Base-by-base conservation (phyloP, 2,888 invertebrate species). In the Yponomeuta sedellus region DNA sequence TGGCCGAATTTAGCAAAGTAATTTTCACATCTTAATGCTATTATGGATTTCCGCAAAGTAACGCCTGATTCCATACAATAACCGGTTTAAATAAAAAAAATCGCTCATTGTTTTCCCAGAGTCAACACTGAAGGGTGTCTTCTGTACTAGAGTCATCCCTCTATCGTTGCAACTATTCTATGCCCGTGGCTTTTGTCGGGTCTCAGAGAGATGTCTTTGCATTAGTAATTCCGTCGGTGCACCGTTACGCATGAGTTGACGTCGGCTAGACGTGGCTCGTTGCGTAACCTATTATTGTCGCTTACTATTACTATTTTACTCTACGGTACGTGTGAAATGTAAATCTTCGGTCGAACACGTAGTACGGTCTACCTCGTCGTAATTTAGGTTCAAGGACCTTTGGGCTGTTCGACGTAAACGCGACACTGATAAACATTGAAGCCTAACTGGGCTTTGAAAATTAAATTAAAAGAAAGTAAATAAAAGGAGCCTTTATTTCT, bases 181-280 rank as follows among this genome's bases (percentile, higher is more conserved):
- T 16, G 44, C 5, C 16, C 12, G 16, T 52, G 44, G 68, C 86
- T 85, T 83, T 89, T 91, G 90, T 90, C 81, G 81, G 81, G 68
- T 52, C 70, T 71, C 73, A 78, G 85, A 88, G 85, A 85, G 86
- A 83, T 79, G 78, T 82, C 67, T n/a, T n/a, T 65, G 66, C 80
- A 80, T 84, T 86, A 85, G 80, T 83, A 85, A 88, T 88, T 88
- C 88, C 84, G 82, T 82, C 78, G 80, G 81, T 81, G 79, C 79
- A 81, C 81, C 85, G 90, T 90, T 89, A 89, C 90, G 90, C 89
- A 88, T 83, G 88, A 88, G 75, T 72, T 76, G 74, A 73, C 75
- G 83, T 71, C 34, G 34, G 34, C 34, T 34, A 73, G 79, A 77
- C 75, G 74, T 75, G 75, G 73, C 77, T 63, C 66, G 6, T 65